Percentiles rank a stretch among this genome's conserved stretches.
phyloP scores from a whole-genome alignment of 2,888 invertebrate species.

The Drosophila prolongata region DNA sequence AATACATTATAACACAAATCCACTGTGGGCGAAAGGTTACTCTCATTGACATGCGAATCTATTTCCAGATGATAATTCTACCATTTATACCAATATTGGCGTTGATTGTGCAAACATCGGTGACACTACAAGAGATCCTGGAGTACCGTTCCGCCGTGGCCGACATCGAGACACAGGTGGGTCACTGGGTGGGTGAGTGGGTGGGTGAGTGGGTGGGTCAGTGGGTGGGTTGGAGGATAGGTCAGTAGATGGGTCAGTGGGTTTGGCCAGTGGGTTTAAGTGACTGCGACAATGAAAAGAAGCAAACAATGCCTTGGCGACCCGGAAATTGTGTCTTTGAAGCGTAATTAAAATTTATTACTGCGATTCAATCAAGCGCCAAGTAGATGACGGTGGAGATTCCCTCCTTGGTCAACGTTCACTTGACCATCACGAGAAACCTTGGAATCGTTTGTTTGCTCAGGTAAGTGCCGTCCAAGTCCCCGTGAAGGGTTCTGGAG shows the following conservation, averaged over 20 bases:
- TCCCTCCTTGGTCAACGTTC: conserved; percentile 55
- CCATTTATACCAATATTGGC: conserved; percentile 95
- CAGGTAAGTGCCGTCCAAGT: conserved; percentile 63
- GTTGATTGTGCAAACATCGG: conserved; percentile 92
- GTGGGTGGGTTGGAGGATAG: neutral
- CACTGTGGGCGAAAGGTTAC: conserved; percentile 29
- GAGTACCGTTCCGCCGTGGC: conserved; percentile 91
- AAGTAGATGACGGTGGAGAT: conserved; percentile 34
- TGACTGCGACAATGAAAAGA: conserved; percentile 5
- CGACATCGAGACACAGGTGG: conserved; percentile 93
- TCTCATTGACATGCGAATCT: conserved; percentile 51
- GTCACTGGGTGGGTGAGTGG: conserved; percentile 15
- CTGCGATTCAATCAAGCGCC: conserved; percentile 80
- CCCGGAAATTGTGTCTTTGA: conserved; percentile 25
- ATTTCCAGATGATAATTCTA: conserved; percentile 88
- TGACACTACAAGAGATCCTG: conserved; percentile 90
- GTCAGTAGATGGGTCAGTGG: neutral
- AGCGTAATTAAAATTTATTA: conserved; percentile 83
- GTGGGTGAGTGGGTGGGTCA: neutral
- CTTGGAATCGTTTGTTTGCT: conserved; percentile 58
- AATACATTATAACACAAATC: neutral
- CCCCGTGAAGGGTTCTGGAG: conserved; percentile 18
- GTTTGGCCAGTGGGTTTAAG: too few relatives aligned
- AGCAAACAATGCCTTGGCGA: conserved; percentile 10
- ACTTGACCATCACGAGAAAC: conserved; percentile 58